Evolutionary conservation across 2,888 invertebrate genomes (phyloP).

Genomic region (Villa cingulata): DNA sequence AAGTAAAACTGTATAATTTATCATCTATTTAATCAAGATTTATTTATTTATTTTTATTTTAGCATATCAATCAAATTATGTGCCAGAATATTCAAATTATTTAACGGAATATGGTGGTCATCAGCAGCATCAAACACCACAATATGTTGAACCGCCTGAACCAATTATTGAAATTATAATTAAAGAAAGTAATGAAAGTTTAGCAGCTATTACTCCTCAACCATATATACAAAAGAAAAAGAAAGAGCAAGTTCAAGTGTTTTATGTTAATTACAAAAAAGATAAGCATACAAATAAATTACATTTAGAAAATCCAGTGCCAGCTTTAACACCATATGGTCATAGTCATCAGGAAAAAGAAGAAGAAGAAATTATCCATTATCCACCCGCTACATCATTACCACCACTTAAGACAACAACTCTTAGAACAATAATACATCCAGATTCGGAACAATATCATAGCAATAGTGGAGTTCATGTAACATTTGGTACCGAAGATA

Average conservation of each 20-base stretch:
- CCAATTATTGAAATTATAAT: constrained; percentile 88
- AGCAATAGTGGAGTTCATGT: constrained; percentile 68
- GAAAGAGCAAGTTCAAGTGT: constrained; percentile 80
- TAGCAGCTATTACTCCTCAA: constrained; percentile 48
- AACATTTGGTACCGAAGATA: constrained; percentile 58
- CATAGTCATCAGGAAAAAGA: constrained; percentile 48
- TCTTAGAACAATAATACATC: constrained; percentile 68
- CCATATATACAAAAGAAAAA: constrained; percentile 39
- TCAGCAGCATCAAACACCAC: constrained; percentile 29
- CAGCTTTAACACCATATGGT: constrained; percentile 59
- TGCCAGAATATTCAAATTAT: constrained; percentile 20
- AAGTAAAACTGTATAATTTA: too few relatives aligned
- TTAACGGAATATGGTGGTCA: constrained; percentile 20
- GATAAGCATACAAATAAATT: constrained; percentile 56
- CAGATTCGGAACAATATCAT: constrained; percentile 73
- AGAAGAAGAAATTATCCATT: constrained; percentile 33
- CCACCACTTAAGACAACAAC: constrained; percentile 57
- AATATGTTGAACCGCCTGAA: constrained; percentile 64
- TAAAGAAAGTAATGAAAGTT: constrained; percentile 72
- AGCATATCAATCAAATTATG: constrained; percentile 8
- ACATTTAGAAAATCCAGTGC: constrained; percentile 66
- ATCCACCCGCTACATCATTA: constrained; percentile 42
- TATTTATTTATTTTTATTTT: too few relatives aligned
- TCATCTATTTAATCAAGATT: too few relatives aligned
- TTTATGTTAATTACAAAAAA: constrained; percentile 82